These are phyloP conservation scores for Anticlea derivata DNA, from an alignment of 2,888 invertebrate species.

Conservation along the genomic window DNA sequence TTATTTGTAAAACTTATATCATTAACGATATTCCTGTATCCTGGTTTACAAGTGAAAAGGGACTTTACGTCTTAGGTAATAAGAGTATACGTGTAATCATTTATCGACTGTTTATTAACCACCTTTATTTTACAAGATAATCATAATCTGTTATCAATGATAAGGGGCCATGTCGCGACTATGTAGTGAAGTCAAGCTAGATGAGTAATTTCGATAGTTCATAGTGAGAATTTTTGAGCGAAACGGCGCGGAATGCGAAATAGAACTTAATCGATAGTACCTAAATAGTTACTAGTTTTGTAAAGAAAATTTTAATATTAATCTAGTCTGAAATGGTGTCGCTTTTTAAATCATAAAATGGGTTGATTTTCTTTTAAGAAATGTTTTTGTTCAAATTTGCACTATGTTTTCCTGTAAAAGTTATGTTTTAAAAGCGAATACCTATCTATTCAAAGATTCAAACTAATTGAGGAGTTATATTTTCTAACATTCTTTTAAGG, in stretches of 20 bases:
- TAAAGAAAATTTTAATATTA: conserved; percentile 57
- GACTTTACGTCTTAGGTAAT: conserved; percentile 28
- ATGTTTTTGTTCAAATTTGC: conserved; percentile 8
- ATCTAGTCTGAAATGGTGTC: conserved; percentile 75
- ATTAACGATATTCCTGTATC: conserved; percentile 1
- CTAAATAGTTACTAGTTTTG: conserved; percentile 48
- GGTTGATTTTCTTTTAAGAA: background rate
- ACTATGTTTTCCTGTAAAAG: conserved; percentile 21
- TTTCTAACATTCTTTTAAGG: conserved; percentile 42
- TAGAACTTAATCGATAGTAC: conserved; percentile 40
- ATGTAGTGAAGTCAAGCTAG: conserved; percentile 34
- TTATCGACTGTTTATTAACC: conserved; percentile 40
- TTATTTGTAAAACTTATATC: too few relatives aligned
- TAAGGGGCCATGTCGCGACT: conserved; percentile 44
- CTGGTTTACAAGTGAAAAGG: conserved; percentile 17
- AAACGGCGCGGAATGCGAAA: conserved; percentile 10
- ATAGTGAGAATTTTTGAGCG: background rate
- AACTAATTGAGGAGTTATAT: conserved; percentile 53
- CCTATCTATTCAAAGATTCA: too few relatives aligned
- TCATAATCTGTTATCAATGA: conserved; percentile 20
- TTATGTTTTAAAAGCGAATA: conserved; percentile 59
- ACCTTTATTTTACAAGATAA: conserved; percentile 35
- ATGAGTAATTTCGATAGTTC: conserved; percentile 39
- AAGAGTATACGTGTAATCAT: conserved; percentile 18
- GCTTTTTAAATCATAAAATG: conserved; percentile 54